Base-by-base conservation (phyloP, 2,888 invertebrate genomes). In the Aphelenchoides bicaudatus region DNA sequence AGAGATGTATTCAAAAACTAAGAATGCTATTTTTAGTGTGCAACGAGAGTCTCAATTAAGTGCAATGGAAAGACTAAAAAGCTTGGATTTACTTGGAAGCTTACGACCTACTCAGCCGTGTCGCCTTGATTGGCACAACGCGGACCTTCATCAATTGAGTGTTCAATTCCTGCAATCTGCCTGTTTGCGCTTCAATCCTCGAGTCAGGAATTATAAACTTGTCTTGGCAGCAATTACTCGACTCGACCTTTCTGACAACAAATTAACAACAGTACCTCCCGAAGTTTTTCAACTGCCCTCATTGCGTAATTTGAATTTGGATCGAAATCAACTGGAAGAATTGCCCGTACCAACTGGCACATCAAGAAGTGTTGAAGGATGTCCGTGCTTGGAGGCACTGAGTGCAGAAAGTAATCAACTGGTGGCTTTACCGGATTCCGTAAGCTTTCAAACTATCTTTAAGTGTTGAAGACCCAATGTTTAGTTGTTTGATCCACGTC, bases 221-320 rank as follows among this genome's bases (percentile, higher is more conserved):
- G 52, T 39, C 2, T 82, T 92, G n/a, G 88, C 87, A 74, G 91
- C 93, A 0, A 87, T 98, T 59, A 98, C 96, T 0, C 84, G 93
- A 37, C 83, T 96, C 27, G 96, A 98, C 80, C 84, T 96, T 39
- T 91, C 93, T 5, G 87, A 88, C 79, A 98, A 96, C 81, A 86
- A 87, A 59, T 84, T 98, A 50, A 85, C 86, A 0, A 83, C 85
- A 27, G 80, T 96, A 68, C 96, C 96, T 0, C 81, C 86, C 0
- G 86, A 87, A 57, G 83, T 96, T 48, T 91, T 94, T 80, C 86
- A 88, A 62, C 82, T 93, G 73, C 85, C 87, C 62, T 91, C 91
- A 74, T 82, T 92, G 43, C 86, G 75, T 3, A 87, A 88, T 77
- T 82, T 93, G 27, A 91, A 91, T 81, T 85, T 67, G n/a, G 51